Evolutionary conservation across 53 echinoderm and acorn worm species (phyloP).

Genomic region (Glandiceps talaboti): DNA sequence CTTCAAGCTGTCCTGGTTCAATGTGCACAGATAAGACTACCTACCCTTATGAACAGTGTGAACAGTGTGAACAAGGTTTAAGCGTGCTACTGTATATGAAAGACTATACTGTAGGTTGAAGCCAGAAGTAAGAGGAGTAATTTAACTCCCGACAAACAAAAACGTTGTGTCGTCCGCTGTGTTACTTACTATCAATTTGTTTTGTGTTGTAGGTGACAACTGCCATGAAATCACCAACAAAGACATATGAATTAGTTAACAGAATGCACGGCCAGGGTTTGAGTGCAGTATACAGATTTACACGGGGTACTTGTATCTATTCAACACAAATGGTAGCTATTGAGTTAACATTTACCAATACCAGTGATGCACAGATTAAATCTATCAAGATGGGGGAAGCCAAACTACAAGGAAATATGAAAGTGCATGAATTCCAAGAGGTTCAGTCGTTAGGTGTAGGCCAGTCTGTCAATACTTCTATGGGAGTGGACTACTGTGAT

Average conservation of each 20-base stretch:
- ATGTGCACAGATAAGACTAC: too few relatives aligned
- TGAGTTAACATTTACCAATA: constrained; percentile 76
- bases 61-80: too few relatives aligned
- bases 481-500: constrained; percentile 93
- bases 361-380: constrained; percentile 70
- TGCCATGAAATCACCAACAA: constrained; percentile 62
- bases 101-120: too few relatives aligned
- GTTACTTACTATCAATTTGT: too few relatives aligned
- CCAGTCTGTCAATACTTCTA: constrained; percentile 48
- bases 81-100: too few relatives aligned
- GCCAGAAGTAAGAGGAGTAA: too few relatives aligned
- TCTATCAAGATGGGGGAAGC: constrained; percentile 74
- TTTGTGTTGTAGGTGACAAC: constrained; percentile 75
- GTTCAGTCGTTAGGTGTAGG: constrained; percentile 59
- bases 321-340: constrained; percentile 91
- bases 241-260: constrained; percentile 75
- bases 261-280: constrained; percentile 92
- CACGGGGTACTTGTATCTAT: constrained; percentile 59
- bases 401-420: constrained; percentile 85
- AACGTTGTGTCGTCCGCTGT: too few relatives aligned
- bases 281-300: constrained; percentile 73
- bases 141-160: too few relatives aligned
- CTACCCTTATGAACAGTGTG: too few relatives aligned
- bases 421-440: constrained; percentile 69
- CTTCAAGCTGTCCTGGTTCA: too few relatives aligned